Evolutionary conservation across 2,113 vertebrate genomes (phyloP).

Genomic region (Oncorhynchus tshawytscha): DNA sequence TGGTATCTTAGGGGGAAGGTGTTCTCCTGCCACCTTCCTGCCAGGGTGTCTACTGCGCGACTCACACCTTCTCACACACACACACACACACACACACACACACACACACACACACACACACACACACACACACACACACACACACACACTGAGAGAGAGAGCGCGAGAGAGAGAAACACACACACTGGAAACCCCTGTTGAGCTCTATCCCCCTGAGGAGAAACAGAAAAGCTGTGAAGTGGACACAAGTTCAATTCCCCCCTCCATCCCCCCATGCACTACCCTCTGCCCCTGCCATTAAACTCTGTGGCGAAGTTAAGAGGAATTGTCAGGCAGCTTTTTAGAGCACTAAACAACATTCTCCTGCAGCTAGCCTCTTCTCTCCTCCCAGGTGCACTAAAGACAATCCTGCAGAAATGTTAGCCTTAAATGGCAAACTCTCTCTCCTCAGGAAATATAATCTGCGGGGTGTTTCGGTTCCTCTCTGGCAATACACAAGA

Average conservation of each 20-base stretch:
- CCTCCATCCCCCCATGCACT: neutral
- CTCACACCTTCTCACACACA: too few relatives aligned
- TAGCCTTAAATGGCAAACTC: slow-evolving; percentile 57
- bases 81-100: too few relatives aligned
- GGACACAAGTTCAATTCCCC: slow-evolving; percentile 4
- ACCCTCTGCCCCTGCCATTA: neutral
- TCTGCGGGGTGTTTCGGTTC: slow-evolving; percentile 33
- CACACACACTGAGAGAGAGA: neutral
- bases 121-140: neutral
- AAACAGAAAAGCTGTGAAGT: neutral
- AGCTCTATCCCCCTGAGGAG: neutral
- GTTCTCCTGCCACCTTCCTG: too few relatives aligned
- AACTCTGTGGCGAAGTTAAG: neutral
- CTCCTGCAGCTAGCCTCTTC: slow-evolving; percentile 11
- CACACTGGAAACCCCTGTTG: too few relatives aligned
- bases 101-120: neutral
- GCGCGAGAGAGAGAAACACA: too few relatives aligned
- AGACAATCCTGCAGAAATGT: slow-evolving; percentile 56
- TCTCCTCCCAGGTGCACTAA: slow-evolving; percentile 32
- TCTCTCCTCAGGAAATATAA: slow-evolving; percentile 46
- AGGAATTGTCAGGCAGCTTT: neutral
- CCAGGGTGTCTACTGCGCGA: too few relatives aligned
- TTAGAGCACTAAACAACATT: slow-evolving; percentile 41
- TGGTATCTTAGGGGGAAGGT: too few relatives aligned
- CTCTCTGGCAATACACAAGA: slow-evolving; percentile 30